phyloP scores from a whole-genome alignment of 2,797 vertebrate genomes.

The Thaleichthys pacificus region DNA sequence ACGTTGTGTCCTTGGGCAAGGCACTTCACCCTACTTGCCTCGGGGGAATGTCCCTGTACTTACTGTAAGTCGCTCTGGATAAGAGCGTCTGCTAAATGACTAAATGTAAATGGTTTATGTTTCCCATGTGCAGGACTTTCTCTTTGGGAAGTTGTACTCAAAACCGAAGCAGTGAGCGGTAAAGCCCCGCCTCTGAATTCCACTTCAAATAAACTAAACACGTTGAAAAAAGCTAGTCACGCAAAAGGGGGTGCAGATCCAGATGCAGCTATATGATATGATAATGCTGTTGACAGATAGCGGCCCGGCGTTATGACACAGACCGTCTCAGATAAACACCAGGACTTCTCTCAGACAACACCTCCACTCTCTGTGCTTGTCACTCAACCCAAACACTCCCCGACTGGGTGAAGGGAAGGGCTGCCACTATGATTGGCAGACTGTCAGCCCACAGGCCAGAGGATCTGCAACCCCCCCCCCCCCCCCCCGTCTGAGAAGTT shows the following conservation, averaged over 20 bases:
- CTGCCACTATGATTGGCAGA: conserved; percentile 39
- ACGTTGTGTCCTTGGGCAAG: no score
- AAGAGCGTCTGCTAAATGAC: no score
- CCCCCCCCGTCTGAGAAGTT: conserved; percentile 11
- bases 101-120: conserved; percentile 31
- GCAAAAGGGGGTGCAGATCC: no score
- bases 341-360: conserved; percentile 8
- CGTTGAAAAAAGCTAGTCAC: neutral
- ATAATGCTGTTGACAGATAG: no score
- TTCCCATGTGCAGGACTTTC: conserved; percentile 3
- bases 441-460: conserved; percentile 44
- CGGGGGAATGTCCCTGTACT: no score
- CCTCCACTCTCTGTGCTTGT: neutral
- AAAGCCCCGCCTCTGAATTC: neutral
- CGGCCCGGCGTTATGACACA: neutral
- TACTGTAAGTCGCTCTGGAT: no score
- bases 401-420: conserved; percentile 24
- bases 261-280: no score
- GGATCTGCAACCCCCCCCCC: conserved; percentile 8
- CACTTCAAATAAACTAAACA: neutral
- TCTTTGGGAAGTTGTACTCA: neutral
- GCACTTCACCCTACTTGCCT: no score
- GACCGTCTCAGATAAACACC: conserved; percentile 3
- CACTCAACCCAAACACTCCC: conserved; percentile 12
- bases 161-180: neutral